phyloP scores from a whole-genome alignment of 2,797 vertebrate species.

The Acanthopagrus latus region DNA sequence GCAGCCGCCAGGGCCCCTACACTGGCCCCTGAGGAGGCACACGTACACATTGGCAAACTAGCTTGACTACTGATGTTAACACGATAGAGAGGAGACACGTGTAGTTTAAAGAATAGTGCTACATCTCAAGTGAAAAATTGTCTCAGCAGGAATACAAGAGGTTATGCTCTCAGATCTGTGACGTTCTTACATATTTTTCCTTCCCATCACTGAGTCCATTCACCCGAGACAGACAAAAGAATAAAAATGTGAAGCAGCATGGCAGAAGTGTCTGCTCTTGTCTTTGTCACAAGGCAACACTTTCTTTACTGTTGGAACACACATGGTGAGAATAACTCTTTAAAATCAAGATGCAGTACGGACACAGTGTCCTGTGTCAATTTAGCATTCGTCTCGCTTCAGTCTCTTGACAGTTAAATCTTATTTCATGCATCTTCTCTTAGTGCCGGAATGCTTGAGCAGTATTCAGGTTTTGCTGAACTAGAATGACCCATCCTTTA shows the following conservation, averaged over 20 bases:
- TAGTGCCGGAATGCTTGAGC: constrained; percentile 10
- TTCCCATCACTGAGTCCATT: constrained; percentile 42
- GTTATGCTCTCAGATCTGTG: constrained; percentile 33
- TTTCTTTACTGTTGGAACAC: constrained; percentile 21
- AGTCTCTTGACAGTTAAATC: constrained; percentile 59
- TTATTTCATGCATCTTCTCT: constrained; percentile 54
- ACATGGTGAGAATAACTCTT: constrained; percentile 28
- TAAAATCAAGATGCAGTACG: constrained; percentile 43
- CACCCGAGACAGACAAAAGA: constrained; percentile 62
- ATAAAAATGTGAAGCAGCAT: constrained; percentile 47
- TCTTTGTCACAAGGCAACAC: constrained; percentile 49
- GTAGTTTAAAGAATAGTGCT: constrained; percentile 24
- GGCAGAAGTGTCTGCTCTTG: constrained; percentile 50
- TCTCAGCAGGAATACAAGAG: constrained; percentile 40
- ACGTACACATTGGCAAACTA: constrained; percentile 32
- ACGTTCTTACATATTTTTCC: constrained; percentile 56
- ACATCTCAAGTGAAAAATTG: constrained; percentile 33
- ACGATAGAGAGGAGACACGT: constrained; percentile 51
- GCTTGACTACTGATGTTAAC: constrained; percentile 50
- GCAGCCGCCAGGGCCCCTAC: constrained; percentile 44
- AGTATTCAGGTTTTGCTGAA: constrained; percentile 29
- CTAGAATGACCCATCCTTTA: constrained; percentile 37
- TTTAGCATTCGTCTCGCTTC: constrained; percentile 42
- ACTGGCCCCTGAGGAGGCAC: constrained; percentile 39
- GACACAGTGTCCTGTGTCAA: constrained; percentile 20